Conservation (phyloP, 2,888 invertebrate genomes). For the Falcaria lacertinaria region DNA sequence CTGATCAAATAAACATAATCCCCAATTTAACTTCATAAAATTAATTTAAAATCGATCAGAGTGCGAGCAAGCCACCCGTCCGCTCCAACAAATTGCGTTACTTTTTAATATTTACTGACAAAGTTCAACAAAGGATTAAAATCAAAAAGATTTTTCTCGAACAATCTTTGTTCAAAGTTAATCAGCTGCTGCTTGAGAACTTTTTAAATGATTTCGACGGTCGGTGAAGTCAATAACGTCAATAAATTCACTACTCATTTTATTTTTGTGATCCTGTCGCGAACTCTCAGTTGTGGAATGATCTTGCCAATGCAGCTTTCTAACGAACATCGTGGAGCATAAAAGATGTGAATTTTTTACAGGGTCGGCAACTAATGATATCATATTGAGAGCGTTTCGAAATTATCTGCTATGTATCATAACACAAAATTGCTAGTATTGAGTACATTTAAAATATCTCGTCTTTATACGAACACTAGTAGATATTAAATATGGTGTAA, state of each 20-base stretch:
- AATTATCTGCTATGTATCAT: no score
- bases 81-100: constrained; percentile 39
- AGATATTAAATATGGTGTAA: constrained; percentile 14
- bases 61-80: constrained; percentile 57
- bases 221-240: no score
- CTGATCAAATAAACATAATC: constrained; percentile 69
- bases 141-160: constrained; percentile 41
- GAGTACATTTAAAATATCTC: constrained; percentile 1
- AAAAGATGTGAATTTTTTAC: no score
- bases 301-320: no score
- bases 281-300: no score
- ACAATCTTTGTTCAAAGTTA: constrained; percentile 38
- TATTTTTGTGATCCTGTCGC: no score
- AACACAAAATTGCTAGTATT: no score
- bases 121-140: constrained; percentile 63
- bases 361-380: no score
- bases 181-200: constrained; percentile 30
- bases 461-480: no score
- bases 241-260: no score
- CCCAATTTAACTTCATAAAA: constrained; percentile 76
- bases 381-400: no score
- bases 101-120: constrained; percentile 50
- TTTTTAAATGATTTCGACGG: constrained; percentile 2
- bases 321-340: no score
- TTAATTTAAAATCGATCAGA: constrained; percentile 72